Conservation (phyloP, 2,888 invertebrate genomes). For the Melipona bicolor region DNA sequence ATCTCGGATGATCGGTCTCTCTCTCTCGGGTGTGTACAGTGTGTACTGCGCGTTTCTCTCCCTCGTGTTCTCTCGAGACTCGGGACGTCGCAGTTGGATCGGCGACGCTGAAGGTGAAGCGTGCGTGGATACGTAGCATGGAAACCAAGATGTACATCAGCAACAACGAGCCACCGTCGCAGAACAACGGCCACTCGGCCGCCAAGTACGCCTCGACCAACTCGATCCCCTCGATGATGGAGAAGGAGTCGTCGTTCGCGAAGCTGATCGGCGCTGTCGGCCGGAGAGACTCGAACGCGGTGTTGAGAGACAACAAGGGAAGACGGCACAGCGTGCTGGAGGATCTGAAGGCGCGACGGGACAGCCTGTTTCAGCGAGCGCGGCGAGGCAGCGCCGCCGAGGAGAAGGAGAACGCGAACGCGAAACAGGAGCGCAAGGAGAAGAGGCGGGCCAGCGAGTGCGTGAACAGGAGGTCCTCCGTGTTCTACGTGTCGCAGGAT, state of each 20-base stretch:
- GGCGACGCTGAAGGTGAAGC: neutral
- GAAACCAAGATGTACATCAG: conserved; percentile 79
- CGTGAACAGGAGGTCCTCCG: conserved; percentile 73
- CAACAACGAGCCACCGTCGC: conserved; percentile 71
- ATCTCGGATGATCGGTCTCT: conserved; percentile 27
- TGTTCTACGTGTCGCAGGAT: conserved; percentile 82
- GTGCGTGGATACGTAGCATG: conserved; percentile 51
- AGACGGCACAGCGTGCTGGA: conserved; percentile 83
- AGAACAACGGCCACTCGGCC: conserved; percentile 73
- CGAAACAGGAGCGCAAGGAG: conserved; percentile 65
- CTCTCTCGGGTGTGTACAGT: neutral
- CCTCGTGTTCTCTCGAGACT: neutral
- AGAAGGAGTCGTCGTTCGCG: conserved; percentile 70
- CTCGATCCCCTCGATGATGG: conserved; percentile 80
- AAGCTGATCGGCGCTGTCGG: conserved; percentile 53
- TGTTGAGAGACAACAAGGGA: conserved; percentile 74
- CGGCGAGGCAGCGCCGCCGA: conserved; percentile 78
- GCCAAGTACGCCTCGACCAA: conserved; percentile 81
- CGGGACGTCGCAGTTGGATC: no score
- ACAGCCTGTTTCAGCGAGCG: conserved; percentile 79
- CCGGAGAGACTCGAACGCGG: conserved; percentile 50
- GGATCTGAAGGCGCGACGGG: conserved; percentile 79
- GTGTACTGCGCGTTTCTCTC: conserved; percentile 6
- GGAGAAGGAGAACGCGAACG: conserved; percentile 72
- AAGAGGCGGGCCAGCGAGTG: conserved; percentile 73